Conservation (phyloP, 2,888 invertebrate species). For the Cataglyphis livida region DNA sequence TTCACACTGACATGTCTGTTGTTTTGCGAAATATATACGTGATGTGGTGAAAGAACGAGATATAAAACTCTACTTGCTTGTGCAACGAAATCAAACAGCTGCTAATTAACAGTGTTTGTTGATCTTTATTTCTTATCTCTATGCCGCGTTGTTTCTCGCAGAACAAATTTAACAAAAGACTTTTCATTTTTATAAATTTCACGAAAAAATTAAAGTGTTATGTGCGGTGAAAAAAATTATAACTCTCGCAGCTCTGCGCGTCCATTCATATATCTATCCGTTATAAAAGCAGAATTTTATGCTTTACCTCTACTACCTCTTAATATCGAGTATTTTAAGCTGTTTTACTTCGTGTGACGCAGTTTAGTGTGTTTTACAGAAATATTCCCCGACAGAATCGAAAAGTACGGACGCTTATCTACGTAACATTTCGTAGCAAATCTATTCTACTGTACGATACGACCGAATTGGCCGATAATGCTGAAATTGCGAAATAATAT, state of each 20-base stretch:
- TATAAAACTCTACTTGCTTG: constrained; percentile 45
- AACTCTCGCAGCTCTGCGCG: constrained; percentile 22
- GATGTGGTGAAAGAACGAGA: constrained; percentile 56
- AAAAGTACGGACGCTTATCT: constrained; percentile 59
- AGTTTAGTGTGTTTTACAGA: constrained; percentile 41
- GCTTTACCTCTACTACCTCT: constrained; percentile 14
- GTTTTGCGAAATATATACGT: constrained; percentile 53
- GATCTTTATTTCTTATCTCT: constrained; percentile 26
- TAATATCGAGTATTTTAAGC: constrained; percentile 51
- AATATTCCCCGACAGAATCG: constrained; percentile 26
- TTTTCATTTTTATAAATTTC: constrained; percentile 7
- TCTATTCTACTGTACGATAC: constrained; percentile 61
- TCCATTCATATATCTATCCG: constrained; percentile 28
- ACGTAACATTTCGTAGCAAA: constrained; percentile 66
- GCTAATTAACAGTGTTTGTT: constrained; percentile 59
- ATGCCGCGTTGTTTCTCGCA: neutral
- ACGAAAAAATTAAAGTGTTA: constrained; percentile 16
- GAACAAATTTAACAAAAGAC: neutral
- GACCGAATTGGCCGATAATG: constrained; percentile 64
- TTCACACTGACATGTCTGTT: constrained; percentile 43
- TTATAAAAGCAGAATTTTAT: constrained; percentile 39
- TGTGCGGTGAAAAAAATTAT: constrained; percentile 24
- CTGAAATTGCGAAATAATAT: constrained; percentile 77
- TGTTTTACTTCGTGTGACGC: constrained; percentile 27
- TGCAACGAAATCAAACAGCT: constrained; percentile 35